A percentile compares a stretch with the other conserved stretches of the same genome.
These are phyloP conservation scores for Drymodes brunneopygia DNA, from an alignment of 2,113 vertebrate species.

Conservation along the genomic window DNA sequence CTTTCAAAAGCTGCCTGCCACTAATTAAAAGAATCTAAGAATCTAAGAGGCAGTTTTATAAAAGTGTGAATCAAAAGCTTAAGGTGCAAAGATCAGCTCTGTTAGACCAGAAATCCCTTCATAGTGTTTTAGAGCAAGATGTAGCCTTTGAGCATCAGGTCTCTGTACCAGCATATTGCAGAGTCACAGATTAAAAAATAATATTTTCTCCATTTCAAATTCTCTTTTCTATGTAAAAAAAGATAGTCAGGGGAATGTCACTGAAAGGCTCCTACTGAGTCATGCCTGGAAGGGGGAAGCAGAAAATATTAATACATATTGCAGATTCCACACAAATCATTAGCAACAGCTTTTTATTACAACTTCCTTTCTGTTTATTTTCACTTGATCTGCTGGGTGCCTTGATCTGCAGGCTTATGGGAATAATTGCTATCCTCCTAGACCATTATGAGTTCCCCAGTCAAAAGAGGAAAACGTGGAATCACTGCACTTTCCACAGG, in stretches of 20 bases:
- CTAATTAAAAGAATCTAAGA: slow-evolving; percentile 61
- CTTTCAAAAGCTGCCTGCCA: neutral
- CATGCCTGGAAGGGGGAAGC: neutral
- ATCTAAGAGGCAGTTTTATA: slow-evolving; percentile 37
- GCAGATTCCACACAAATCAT: slow-evolving; percentile 31
- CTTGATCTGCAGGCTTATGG: slow-evolving; percentile 25
- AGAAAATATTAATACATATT: slow-evolving; percentile 24
- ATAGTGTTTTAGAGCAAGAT: slow-evolving; percentile 8
- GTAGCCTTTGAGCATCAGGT: slow-evolving; percentile 20
- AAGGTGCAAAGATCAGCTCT: slow-evolving; percentile 28
- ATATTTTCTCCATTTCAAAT: slow-evolving; percentile 32
- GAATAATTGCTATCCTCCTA: slow-evolving; percentile 52
- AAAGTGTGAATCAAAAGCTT: slow-evolving; percentile 40
- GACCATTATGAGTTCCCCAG: slow-evolving; percentile 27
- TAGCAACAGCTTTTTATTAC: slow-evolving; percentile 37
- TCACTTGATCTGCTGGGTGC: slow-evolving; percentile 14
- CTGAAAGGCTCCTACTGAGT: slow-evolving; percentile 6
- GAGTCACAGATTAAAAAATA: slow-evolving; percentile 42
- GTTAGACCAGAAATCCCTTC: slow-evolving; percentile 21
- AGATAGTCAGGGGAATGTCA: neutral
- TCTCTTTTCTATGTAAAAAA: slow-evolving; percentile 27
- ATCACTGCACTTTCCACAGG: neutral
- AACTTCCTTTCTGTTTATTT: slow-evolving; percentile 55
- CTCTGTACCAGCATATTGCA: neutral
- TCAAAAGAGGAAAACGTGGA: slow-evolving; percentile 16